These are phyloP conservation scores for Mycteria americana DNA, from an alignment of 2,797 vertebrate genomes.

Conservation along the genomic window DNA sequence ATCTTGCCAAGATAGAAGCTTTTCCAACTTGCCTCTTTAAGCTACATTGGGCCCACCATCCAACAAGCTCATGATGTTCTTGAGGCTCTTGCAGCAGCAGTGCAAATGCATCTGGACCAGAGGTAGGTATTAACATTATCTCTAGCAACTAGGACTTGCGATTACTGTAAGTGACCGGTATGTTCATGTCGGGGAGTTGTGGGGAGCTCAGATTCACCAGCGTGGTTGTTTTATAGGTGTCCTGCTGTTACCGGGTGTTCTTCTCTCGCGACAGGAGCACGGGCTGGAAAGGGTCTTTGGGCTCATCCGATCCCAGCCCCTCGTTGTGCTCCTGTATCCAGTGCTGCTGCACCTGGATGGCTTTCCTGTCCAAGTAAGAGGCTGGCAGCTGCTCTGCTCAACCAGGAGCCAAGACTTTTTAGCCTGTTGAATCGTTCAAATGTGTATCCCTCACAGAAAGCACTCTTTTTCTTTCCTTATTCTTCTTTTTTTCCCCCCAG, in stretches of 20 bases:
- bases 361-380: not conserved
- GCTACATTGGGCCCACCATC: not conserved
- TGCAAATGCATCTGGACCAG: not conserved
- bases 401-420: not conserved
- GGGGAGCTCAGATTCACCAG: not conserved
- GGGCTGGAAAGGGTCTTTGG: not conserved
- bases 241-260: not conserved
- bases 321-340: not conserved
- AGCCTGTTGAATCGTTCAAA: not conserved
- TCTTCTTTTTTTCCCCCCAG: not conserved
- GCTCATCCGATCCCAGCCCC: not conserved
- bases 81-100: not conserved
- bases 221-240: not conserved
- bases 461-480: not conserved
- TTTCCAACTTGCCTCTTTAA: slow-evolving; percentile 15
- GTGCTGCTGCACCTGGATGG: not conserved
- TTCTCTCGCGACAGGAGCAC: not conserved
- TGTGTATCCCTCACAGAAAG: not conserved
- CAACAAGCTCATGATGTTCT: not conserved
- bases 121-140: accelerated
- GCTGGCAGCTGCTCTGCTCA: not conserved
- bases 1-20: not conserved
- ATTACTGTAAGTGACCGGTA: not conserved
- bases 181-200: not conserved
- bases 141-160: not conserved